A percentile compares a stretch with the other conserved stretches of the same genome.
Conservation (phyloP, 2,888 invertebrate genomes). For the Tolmerus cingulatus region DNA sequence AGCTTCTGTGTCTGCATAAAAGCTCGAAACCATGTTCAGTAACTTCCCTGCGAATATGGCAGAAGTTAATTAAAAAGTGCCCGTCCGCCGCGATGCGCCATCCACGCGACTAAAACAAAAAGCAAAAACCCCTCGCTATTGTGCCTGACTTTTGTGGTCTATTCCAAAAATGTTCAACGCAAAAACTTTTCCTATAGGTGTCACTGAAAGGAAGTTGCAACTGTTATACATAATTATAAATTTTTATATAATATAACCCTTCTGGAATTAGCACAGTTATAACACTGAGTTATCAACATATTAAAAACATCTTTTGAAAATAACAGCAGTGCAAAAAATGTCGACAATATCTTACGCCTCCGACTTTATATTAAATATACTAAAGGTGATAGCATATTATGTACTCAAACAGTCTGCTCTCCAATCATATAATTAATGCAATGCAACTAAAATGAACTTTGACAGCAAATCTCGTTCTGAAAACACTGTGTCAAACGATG, state of each 20-base stretch:
- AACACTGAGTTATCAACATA: background rate
- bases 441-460: too few species aligned
- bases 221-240: background rate
- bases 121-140: background rate
- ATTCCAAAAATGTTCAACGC: background rate
- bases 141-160: constrained; percentile 1
- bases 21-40: background rate
- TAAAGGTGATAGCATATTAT: too few species aligned
- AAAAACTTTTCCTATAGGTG: background rate
- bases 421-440: too few species aligned
- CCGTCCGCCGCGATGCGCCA: background rate
- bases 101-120: background rate
- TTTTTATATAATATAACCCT: background rate
- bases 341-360: too few species aligned
- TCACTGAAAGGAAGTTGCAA: background rate
- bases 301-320: background rate
- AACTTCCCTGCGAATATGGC: constrained; percentile 2
- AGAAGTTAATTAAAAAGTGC: constrained; percentile 36
- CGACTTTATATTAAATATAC: too few species aligned
- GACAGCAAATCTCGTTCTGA: too few species aligned
- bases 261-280: background rate
- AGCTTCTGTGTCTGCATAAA: constrained; percentile 9
- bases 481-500: too few species aligned
- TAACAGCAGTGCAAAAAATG: too few species aligned
- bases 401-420: too few species aligned